Conservation (phyloP, 2,888 invertebrate species). For the Ypsolopha scabrella region DNA sequence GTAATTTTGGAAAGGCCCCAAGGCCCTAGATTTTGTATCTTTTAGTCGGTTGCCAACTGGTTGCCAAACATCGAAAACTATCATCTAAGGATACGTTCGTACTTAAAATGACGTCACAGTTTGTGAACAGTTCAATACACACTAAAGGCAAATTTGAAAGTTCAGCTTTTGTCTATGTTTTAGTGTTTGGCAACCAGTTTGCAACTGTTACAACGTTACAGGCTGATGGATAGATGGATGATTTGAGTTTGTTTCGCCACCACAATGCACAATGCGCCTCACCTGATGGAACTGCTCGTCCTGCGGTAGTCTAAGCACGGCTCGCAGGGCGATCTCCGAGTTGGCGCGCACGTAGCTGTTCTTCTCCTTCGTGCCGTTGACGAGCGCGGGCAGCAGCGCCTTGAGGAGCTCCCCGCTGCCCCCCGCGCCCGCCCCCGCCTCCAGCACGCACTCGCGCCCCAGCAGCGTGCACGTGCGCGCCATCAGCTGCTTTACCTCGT, state of each 20-base stretch:
- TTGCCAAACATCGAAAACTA: too few species aligned
- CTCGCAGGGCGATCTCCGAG: slow-evolving; percentile 92
- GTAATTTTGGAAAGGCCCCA: too few species aligned
- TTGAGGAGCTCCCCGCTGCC: slow-evolving; percentile 76
- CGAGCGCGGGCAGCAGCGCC: slow-evolving; percentile 88
- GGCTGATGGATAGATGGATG: too few species aligned
- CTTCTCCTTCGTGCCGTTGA: slow-evolving; percentile 98
- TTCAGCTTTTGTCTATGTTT: too few species aligned
- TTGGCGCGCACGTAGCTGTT: slow-evolving; percentile 95
- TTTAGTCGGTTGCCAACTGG: too few species aligned
- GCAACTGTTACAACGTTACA: too few species aligned
- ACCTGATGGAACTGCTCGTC: slow-evolving; percentile 82
- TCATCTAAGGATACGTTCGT: too few species aligned
- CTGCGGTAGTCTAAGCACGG: slow-evolving; percentile 82
- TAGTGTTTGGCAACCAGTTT: too few species aligned
- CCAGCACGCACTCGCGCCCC: slow-evolving; percentile 73
- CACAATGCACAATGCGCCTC: slow-evolving; percentile 7
- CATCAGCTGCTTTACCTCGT: slow-evolving; percentile 94
- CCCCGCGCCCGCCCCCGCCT: slow-evolving; percentile 24
- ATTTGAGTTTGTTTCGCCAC: background rate
- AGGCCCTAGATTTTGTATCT: too few species aligned
- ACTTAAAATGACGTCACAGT: too few species aligned
- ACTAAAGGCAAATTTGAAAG: too few species aligned
- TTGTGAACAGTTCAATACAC: too few species aligned
- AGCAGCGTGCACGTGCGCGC: slow-evolving; percentile 84